Conservation (phyloP, 2,797 vertebrate genomes). For the Linurgus olivaceus region DNA sequence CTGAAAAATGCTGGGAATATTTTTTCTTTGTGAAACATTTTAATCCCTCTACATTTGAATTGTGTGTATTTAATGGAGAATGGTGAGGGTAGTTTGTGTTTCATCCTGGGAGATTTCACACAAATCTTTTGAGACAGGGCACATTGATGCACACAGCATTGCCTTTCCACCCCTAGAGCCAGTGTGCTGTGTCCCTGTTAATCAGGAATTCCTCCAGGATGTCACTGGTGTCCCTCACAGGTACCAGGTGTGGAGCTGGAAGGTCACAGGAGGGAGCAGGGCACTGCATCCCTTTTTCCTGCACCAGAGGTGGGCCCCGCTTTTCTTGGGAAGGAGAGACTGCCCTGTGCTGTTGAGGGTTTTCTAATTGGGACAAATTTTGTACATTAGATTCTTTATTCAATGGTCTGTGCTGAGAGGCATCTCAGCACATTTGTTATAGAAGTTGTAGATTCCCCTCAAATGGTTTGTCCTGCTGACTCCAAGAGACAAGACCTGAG, state of each 20-base stretch:
- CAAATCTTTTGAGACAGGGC: background rate
- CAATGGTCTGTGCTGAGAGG: background rate
- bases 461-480: background rate
- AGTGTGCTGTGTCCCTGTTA: fast-evolving
- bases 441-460: background rate
- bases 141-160: background rate
- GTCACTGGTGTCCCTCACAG: fast-evolving
- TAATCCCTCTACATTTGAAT: background rate
- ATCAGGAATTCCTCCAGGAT: background rate
- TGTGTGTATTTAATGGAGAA: fast-evolving
- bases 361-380: background rate
- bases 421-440: background rate
- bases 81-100: background rate
- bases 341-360: background rate
- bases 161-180: background rate
- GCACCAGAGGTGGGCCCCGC: fast-evolving
- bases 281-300: fast-evolving
- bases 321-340: background rate
- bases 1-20: background rate
- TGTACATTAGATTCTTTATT: background rate
- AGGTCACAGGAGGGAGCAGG: background rate
- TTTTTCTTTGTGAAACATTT: background rate
- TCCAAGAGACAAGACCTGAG: background rate
- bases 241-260: background rate
- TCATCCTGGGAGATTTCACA: background rate